Base-by-base conservation (phyloP, 2,888 invertebrate genomes). In the Dinocampus coccinellae region DNA sequence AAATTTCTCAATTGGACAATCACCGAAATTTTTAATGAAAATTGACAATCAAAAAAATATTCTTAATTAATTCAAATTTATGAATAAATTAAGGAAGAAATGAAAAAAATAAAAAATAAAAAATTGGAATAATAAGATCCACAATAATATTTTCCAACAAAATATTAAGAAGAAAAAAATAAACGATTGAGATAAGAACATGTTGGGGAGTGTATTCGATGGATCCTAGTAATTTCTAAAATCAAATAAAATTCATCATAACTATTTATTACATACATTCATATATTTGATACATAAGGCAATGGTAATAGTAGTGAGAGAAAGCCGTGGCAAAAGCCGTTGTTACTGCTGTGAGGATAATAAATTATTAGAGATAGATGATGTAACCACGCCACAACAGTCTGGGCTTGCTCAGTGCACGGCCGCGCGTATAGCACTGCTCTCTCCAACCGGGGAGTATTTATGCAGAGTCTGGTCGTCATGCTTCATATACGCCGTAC, bases 341-440 rank as follows among this genome's bases (percentile, higher is more conserved):
- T 66, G 74, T 67, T 67, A 78, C 76, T 79, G 78, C 76, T 83
- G 81, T 82, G 84, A 79, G 58, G 81, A 85, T 85, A 85, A 86
- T 86, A 86, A 86, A 86, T 86, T 86, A 86, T 85, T 85, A 84
- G 82, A 86, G 86, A 86, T 86, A 86, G 86, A 86, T 85, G 86
- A 86, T 86, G 86, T 86, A 85, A 84, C 85, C 84, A 86, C 83
- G 85, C 85, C 86, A 85, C 84, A 83, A 83, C 82, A 82, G 83
- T 82, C 84, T 85, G 84, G 84, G 82, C 83, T 84, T 85, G 85
- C 84, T 85, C 84, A 82, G 78, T 82, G 77, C 75, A 80, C 81
- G 80, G 84, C 20, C 47, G 47, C 47, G 47, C 47, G 2, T 16
- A 47, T n/a, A 47, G 16, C 80, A 80, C 82, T 84, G 83, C 83